A percentile compares a stretch with the other conserved stretches of the same genome.
These are phyloP conservation scores for Neomonachus schauinslandi DNA, from an alignment of 2,113 vertebrate genomes.

Conservation along the genomic window DNA sequence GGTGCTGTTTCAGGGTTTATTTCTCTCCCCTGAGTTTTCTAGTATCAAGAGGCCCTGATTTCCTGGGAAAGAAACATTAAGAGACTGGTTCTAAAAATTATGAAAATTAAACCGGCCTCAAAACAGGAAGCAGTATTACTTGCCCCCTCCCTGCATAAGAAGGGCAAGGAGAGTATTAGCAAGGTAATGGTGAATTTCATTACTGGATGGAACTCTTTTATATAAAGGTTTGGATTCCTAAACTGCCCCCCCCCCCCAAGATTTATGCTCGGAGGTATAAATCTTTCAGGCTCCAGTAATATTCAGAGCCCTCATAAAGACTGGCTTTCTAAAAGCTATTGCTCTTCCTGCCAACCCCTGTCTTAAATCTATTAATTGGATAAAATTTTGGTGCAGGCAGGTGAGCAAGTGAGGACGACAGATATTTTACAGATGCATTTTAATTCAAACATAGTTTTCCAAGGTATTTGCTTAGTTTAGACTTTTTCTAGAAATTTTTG, in stretches of 20 bases:
- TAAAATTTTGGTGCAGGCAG: neutral
- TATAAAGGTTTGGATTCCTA: slow-evolving; percentile 37
- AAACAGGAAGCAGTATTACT: neutral
- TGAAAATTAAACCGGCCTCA: slow-evolving; percentile 38
- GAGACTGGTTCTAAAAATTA: neutral
- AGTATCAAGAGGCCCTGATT: neutral
- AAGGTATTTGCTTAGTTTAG: neutral
- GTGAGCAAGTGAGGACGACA: neutral
- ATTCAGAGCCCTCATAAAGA: neutral
- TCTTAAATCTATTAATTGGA: slow-evolving; percentile 4
- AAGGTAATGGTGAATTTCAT: neutral
- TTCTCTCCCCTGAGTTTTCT: neutral
- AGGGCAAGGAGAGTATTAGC: neutral
- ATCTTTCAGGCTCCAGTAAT: slow-evolving; percentile 5
- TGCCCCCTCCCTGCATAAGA: neutral
- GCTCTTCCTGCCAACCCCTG: neutral
- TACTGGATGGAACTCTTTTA: neutral
- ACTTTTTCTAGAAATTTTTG: slow-evolving; percentile 13
- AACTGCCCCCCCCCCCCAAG: neutral
- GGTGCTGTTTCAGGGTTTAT: neutral
- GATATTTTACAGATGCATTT: neutral
- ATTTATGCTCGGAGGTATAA: neutral
- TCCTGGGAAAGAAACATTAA: neutral
- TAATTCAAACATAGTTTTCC: slow-evolving; percentile 33
- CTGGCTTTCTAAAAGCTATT: neutral